Evolutionary conservation across 2,113 vertebrate genomes (phyloP).

Genomic region (Poeciliopsis prolifica): DNA sequence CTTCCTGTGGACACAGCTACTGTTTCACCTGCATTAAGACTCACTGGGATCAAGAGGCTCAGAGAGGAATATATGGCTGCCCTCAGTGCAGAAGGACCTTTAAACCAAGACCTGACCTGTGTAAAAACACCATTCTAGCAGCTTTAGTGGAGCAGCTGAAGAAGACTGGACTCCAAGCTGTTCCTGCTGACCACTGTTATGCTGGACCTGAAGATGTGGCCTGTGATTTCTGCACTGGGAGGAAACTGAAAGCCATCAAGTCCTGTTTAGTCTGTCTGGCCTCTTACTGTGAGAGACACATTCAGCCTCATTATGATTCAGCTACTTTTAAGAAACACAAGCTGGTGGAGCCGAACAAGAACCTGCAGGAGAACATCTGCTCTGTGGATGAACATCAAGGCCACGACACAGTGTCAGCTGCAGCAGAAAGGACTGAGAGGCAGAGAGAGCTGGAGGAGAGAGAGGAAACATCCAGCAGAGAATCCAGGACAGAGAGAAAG

Average conservation of each 20-base stretch:
- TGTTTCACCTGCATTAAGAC: not conserved
- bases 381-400: not conserved
- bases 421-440: too few species aligned
- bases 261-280: constrained; percentile 5
- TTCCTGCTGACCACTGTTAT: not conserved
- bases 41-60: constrained; percentile 4
- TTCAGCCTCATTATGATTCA: not conserved
- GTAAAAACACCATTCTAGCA: constrained; percentile 3
- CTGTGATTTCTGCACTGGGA: constrained; percentile 12
- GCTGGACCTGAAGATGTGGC: constrained; percentile 14
- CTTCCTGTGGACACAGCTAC: not conserved
- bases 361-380: not conserved
- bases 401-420: not conserved
- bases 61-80: not conserved
- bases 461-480: too few species aligned
- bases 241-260: constrained; percentile 8
- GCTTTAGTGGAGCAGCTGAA: too few species aligned
- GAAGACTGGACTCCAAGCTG: not conserved
- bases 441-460: too few species aligned
- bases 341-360: not conserved
- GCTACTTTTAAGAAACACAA: not conserved
- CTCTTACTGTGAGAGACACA: not conserved
- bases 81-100: constrained; percentile 3
- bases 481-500: too few species aligned
- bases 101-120: constrained; percentile 1